Percentiles rank a stretch among this genome's conserved stretches.
phyloP scores from a whole-genome alignment of 2,797 vertebrate species.

The Aphelocoma californica region DNA sequence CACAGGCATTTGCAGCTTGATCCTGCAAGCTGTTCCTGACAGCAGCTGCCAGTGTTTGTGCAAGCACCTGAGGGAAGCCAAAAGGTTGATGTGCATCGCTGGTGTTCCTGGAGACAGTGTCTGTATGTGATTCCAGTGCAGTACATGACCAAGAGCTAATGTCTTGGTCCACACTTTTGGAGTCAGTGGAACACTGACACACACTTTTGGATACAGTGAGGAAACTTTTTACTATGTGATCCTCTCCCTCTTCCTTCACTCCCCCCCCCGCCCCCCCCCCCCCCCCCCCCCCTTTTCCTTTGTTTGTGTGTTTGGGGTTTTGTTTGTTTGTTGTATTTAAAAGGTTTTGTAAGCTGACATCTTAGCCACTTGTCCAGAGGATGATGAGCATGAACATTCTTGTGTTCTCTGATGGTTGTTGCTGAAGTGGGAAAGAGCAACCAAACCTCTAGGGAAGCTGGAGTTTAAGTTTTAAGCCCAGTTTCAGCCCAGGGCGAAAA shows the following conservation, averaged over 20 bases:
- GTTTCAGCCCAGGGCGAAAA: neutral
- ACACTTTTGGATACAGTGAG: neutral
- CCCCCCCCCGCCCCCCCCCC: fast-evolving
- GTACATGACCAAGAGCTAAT: neutral
- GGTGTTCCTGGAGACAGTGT: neutral
- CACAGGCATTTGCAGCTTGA: neutral
- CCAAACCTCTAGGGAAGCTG: neutral
- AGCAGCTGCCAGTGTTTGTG: neutral
- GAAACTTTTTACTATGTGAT: neutral
- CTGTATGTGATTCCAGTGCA: fast-evolving
- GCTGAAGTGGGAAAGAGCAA: neutral
- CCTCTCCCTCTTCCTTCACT: fast-evolving
- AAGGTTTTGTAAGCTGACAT: neutral
- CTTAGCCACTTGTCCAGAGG: neutral
- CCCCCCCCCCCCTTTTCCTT: fast-evolving
- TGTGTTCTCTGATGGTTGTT: neutral
- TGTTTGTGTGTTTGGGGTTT: neutral
- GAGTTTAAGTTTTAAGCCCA: neutral
- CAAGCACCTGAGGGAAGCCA: neutral
- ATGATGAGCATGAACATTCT: neutral
- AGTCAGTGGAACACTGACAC: neutral
- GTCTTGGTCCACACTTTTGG: neutral
- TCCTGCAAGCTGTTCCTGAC: neutral
- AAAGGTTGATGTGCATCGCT: neutral
- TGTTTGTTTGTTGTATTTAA: neutral